Base-by-base conservation (phyloP, 1,140 invertebrate species). In the Scaptomyza montana region DNA sequence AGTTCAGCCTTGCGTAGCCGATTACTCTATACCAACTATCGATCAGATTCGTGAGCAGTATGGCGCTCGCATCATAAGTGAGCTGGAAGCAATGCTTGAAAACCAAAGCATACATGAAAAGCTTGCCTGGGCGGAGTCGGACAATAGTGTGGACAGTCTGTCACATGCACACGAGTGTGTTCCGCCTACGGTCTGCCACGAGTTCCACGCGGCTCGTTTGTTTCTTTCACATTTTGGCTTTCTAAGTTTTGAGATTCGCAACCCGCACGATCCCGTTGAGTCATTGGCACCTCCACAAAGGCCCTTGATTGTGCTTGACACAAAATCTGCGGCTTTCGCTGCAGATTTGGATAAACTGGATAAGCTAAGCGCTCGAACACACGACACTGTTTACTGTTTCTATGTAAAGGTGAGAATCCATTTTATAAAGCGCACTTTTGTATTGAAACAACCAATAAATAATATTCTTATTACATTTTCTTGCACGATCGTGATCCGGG, bases 191-290 rank as follows among this genome's bases (percentile, higher is more conserved):
- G 94, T 96, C 1, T 96, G 96, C 70, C 95, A 98, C 59, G 97
- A 98, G 87, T 98, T 98, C 92, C 97, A 99, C 93, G 98, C 98
- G 0, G 97, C 98, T 1, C 93, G 98, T 66, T 92, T 99, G 0
- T 98, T 99, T 92, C 93, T 99, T 2, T 98, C 97, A 12, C 97
- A 99, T 92, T 98, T 99, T 92, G 98, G 98, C 5, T 97, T 98
- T 81, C 93, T 99, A 1, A 96, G 96, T 74, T 94, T 97, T 12
- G 96, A 97, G 63, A 94, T 92, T 66, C 93, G 95, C 80, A 93
- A 94, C 92, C 92, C 92, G 1, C 91, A 93, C 49, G 90, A 78
- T 49, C 80, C 89, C 0, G 66, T 80, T 0, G 90, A 91, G 33
- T 57, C 82, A 5, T 43, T 90, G 28, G 78, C 72, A 0, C 92